Percentiles rank a stretch among this genome's conserved stretches.
Conservation (phyloP, 2,888 invertebrate species). For the Caenorhabditis sp. region DNA sequence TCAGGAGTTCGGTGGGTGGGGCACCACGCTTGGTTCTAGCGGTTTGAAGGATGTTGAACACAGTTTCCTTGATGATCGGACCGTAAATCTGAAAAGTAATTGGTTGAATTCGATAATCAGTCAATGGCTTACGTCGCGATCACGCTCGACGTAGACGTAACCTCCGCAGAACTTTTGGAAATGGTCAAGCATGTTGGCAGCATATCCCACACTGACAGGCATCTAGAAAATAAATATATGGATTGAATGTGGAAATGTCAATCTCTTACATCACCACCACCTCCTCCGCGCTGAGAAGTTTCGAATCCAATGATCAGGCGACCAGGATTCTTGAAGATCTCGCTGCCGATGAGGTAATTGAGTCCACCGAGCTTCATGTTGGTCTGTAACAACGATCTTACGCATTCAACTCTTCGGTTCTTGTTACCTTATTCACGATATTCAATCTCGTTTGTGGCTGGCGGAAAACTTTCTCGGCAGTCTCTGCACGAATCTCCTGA, state of each 20-base stretch:
- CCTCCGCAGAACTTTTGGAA: slow-evolving; percentile 64
- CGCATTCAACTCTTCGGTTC: no score
- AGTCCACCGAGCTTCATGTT: slow-evolving; percentile 60
- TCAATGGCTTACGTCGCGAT: slow-evolving; percentile 8
- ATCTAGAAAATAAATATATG: slow-evolving; percentile 17
- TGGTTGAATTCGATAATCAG: background rate
- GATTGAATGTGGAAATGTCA: background rate
- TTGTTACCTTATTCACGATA: slow-evolving; percentile 54
- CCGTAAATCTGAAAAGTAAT: slow-evolving; percentile 18
- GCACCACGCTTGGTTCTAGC: slow-evolving; percentile 9
- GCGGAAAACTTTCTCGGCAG: slow-evolving; percentile 34
- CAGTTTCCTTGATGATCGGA: slow-evolving; percentile 28
- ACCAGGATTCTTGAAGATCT: slow-evolving; percentile 18
- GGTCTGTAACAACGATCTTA: slow-evolving; percentile 12
- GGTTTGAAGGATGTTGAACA: slow-evolving; percentile 33
- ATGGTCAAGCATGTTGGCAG: slow-evolving; percentile 54
- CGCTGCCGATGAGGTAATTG: slow-evolving; percentile 31
- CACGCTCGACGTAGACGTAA: slow-evolving; percentile 49
- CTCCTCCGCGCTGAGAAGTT: slow-evolving; percentile 22
- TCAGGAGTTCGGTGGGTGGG: slow-evolving; percentile 30
- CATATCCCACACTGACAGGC: slow-evolving; percentile 57
- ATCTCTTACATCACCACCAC: slow-evolving; percentile 14
- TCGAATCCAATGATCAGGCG: slow-evolving; percentile 48
- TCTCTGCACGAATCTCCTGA: slow-evolving; percentile 42
- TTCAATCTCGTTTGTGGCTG: slow-evolving; percentile 51